phyloP scores from a whole-genome alignment of 1,140 invertebrate genomes.

The Nilaparvata lugens region DNA sequence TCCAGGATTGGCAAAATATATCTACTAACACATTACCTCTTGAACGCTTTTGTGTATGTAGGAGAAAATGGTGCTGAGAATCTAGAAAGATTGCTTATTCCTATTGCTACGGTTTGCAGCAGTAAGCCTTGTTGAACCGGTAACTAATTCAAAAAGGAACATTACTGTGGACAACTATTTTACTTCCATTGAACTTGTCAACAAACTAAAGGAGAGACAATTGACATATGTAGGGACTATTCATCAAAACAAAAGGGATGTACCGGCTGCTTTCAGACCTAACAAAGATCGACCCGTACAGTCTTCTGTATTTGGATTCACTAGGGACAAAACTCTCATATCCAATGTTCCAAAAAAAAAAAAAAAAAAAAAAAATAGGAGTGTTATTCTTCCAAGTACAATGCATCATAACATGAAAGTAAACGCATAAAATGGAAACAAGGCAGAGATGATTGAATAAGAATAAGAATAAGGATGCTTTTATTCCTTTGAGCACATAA shows the following conservation, averaged over 20 bases:
- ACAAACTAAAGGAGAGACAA: slow-evolving; percentile 28
- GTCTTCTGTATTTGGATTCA: slow-evolving; percentile 19
- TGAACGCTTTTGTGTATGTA: slow-evolving; percentile 9
- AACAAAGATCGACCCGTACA: slow-evolving; percentile 2
- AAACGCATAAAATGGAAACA: slow-evolving; percentile 17
- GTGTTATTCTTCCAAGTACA: slow-evolving; percentile 21
- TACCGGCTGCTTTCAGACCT: slow-evolving; percentile 28
- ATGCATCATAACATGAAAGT: slow-evolving; percentile 28
- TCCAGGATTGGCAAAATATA: too few relatives aligned
- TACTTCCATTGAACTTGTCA: slow-evolving; percentile 31
- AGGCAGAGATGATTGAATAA: slow-evolving; percentile 27
- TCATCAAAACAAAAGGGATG: slow-evolving; percentile 37
- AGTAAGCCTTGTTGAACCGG: slow-evolving; percentile 13
- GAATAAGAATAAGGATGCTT: too few relatives aligned
- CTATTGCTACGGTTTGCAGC: slow-evolving; percentile 3
- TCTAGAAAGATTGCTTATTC: neutral
- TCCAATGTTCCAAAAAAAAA: slow-evolving; percentile 20
- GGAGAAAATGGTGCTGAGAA: slow-evolving; percentile 8
- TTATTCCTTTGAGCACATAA: too few relatives aligned
- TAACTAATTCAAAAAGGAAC: slow-evolving; percentile 30
- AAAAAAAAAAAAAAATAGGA: slow-evolving; percentile 2
- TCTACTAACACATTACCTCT: slow-evolving; percentile 8
- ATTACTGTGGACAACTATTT: slow-evolving; percentile 38
- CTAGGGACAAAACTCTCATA: slow-evolving; percentile 15
- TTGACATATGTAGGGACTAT: slow-evolving; percentile 37